Evolutionary conservation across 2,113 vertebrate species (phyloP), one percentile per base, ranked within the genome.

Genomic region (Psophia crepitans): DNA sequence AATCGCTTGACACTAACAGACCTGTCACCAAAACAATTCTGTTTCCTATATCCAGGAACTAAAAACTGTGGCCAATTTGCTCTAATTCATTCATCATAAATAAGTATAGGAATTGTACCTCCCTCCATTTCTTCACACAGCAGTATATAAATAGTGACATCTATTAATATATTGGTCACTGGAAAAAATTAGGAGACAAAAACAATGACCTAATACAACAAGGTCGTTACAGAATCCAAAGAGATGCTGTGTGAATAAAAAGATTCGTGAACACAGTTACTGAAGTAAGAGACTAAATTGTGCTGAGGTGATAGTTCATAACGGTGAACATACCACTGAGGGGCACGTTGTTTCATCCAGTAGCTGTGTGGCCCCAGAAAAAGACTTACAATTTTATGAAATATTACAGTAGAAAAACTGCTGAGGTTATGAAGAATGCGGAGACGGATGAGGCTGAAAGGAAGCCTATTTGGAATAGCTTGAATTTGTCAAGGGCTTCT

Each of bases 211-310:
- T 89, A 69, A 57, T 32, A 46, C 18, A 26, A 77, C 26, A 70
- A n/a, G 32, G 56, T 74, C n/a, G 39, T 53, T 66, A 61, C 15
- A 79, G 68, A 80, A 65, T 27, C 37, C 37, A 77, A 24, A 61
- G 49, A 68, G 33, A 46, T 0, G 4, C 35, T 37, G 41, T 10
- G 41, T 14, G 27, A 79, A 33, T 80, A 23, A 74, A 56, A 56
- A 84, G 3, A 6, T 44, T 86, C 9, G 18, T 16, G 21, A 87
- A 58, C 0, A 0, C 6, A 16, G 74, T 65, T 32, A 53, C 33
- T 30, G 44, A 68, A 81, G 17, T 54, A 46, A 77, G 28, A 65
- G 19, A 39, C 56, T 57, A 44, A 39, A 73, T 26, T n/a, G 58
- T 12, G 32, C 13, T 43, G 44, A 70, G 26, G 57, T 39, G 51